phyloP scores from a whole-genome alignment of 2,888 invertebrate genomes.

The Zonitis immaculata region DNA sequence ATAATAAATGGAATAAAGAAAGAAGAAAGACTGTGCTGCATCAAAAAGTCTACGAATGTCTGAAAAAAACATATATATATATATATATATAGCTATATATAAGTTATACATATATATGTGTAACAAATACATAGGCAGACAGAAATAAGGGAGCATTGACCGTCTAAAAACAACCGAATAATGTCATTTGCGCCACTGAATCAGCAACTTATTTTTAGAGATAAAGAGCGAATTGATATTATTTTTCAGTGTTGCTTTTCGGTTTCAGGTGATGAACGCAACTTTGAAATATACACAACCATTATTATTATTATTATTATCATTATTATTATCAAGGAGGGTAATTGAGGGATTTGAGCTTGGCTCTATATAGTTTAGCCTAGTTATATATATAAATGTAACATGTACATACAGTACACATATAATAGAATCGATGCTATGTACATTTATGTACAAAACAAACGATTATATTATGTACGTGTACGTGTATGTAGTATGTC shows the following conservation, averaged over 20 bases:
- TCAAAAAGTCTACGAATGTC: constrained; percentile 26
- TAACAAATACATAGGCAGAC: background rate
- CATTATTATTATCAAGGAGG: background rate
- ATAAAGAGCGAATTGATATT: background rate
- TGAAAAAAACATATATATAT: background rate
- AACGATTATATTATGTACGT: background rate
- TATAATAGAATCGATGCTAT: background rate
- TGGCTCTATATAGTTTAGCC: background rate
- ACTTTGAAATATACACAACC: background rate
- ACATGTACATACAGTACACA: background rate
- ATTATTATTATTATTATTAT: background rate
- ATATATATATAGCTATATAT: background rate
- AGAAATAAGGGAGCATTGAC: constrained; percentile 33
- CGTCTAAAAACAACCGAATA: constrained; percentile 41
- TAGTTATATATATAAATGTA: no score
- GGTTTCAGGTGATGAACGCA: background rate
- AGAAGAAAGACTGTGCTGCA: no score
- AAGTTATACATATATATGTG: background rate
- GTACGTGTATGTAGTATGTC: background rate
- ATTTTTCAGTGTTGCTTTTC: background rate
- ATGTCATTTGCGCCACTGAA: constrained; percentile 37
- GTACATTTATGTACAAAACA: background rate
- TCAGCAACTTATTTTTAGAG: constrained; percentile 40
- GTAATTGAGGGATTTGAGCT: background rate
- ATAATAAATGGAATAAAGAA: no score